Evolutionary conservation across 2,113 vertebrate species (phyloP).

Genomic region (Ameiurus melas): DNA sequence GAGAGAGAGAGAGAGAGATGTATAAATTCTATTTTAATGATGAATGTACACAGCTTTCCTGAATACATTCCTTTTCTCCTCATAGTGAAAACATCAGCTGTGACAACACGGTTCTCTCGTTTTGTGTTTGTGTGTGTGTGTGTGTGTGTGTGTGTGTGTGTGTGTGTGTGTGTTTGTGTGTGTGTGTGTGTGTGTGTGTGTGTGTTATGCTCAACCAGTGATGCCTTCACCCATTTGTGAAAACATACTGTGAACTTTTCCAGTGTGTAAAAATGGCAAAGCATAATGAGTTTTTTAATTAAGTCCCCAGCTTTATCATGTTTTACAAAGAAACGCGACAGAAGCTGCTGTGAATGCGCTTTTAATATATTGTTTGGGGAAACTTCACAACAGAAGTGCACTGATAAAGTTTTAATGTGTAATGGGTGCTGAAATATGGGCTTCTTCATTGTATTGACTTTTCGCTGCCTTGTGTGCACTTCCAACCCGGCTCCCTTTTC

Average conservation of each 20-base stretch:
- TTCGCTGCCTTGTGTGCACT: background rate
- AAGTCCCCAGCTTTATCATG: conserved; percentile 66
- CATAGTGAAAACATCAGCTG: conserved; percentile 38
- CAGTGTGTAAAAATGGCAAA: conserved; percentile 56
- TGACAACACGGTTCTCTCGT: conserved; percentile 21
- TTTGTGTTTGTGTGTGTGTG: background rate
- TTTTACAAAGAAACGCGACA: conserved; percentile 60
- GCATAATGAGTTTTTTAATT: conserved; percentile 76
- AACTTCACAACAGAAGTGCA: conserved; percentile 62
- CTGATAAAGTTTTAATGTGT: conserved; percentile 71
- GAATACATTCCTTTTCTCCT: conserved; percentile 33
- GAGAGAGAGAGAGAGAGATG: background rate
- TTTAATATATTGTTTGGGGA: conserved; percentile 75
- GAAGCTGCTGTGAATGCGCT: conserved; percentile 60
- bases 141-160: background rate
- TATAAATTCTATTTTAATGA: conserved; percentile 59
- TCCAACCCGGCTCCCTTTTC: background rate
- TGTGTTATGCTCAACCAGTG: background rate
- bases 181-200: conserved; percentile 8
- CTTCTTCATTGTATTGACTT: conserved; percentile 51
- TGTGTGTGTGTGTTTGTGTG: background rate
- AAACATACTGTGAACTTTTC: conserved; percentile 61
- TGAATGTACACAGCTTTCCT: conserved; percentile 54
- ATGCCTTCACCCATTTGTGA: conserved; percentile 42
- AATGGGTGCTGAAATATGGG: conserved; percentile 54